A percentile compares a stretch with the other conserved stretches of the same genome.
Evolutionary conservation across 2,888 invertebrate species (phyloP).

Genomic region (Arctia plantaginis): DNA sequence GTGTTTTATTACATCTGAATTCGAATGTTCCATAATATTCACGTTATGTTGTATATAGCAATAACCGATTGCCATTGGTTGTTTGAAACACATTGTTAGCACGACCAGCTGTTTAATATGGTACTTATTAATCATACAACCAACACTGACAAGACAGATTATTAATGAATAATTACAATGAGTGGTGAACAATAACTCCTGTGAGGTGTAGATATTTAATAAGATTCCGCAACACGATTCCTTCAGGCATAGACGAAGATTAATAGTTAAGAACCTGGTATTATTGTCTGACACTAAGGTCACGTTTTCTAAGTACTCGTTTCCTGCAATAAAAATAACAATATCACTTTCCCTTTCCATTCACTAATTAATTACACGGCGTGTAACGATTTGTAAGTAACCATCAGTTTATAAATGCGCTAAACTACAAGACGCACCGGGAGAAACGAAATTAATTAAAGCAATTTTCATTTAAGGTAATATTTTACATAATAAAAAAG

Average conservation of each 20-base stretch:
- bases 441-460: slow-evolving; percentile 48
- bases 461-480: slow-evolving; percentile 6
- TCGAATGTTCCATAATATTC: neutral
- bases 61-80: neutral
- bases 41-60: neutral
- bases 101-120: slow-evolving; percentile 57
- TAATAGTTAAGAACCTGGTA: slow-evolving; percentile 68
- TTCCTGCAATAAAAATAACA: slow-evolving; percentile 49
- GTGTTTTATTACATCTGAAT: slow-evolving; percentile 29
- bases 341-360: slow-evolving; percentile 54
- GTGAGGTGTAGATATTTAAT: slow-evolving; percentile 74
- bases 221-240: slow-evolving; percentile 80
- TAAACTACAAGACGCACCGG: slow-evolving; percentile 46
- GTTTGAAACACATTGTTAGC: slow-evolving; percentile 44
- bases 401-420: slow-evolving; percentile 29
- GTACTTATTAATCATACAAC: slow-evolving; percentile 69
- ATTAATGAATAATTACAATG: slow-evolving; percentile 81
- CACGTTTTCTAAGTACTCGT: slow-evolving; percentile 55
- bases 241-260: slow-evolving; percentile 80
- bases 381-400: slow-evolving; percentile 46
- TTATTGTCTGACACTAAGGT: slow-evolving; percentile 59
- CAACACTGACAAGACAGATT: slow-evolving; percentile 72
- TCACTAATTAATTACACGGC: slow-evolving; percentile 45
- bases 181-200: slow-evolving; percentile 76
- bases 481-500: neutral